Conservation (phyloP, 53 echinoderm and acorn worm genomes). For the Hippasteria phrygiana region DNA sequence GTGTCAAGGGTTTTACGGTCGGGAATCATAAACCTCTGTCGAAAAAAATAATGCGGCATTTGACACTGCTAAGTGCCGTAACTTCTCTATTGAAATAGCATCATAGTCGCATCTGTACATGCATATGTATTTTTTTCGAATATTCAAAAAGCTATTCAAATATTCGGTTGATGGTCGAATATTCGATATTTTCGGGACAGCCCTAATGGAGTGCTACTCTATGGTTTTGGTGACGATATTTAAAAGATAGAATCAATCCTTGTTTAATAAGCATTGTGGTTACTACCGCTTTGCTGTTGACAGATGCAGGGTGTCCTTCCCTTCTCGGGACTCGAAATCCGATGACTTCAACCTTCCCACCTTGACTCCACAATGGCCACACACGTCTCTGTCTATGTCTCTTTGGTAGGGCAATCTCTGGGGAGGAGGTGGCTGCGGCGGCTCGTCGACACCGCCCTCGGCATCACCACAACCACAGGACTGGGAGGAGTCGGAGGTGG, state of each 20-base stretch:
- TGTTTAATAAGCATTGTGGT: constrained; percentile 52
- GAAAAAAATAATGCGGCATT: too few species aligned
- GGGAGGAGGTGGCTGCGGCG: constrained; percentile 15
- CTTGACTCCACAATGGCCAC: not conserved
- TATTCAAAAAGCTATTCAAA: too few species aligned
- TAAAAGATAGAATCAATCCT: not conserved
- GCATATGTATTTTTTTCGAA: too few species aligned
- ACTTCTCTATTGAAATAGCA: too few species aligned
- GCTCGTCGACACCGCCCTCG: not conserved
- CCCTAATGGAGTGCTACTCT: too few species aligned
- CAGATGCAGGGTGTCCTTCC: constrained; percentile 41
- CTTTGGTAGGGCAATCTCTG: constrained; percentile 58
- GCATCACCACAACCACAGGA: constrained; percentile 7
- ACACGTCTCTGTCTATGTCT: constrained; percentile 57
- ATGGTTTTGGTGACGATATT: too few species aligned
- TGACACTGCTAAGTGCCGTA: too few species aligned
- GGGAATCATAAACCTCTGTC: too few species aligned
- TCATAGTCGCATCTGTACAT: too few species aligned
- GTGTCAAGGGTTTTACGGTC: too few species aligned
- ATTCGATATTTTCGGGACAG: too few species aligned
- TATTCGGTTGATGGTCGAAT: too few species aligned
- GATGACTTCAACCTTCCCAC: constrained; percentile 36
- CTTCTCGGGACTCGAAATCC: constrained; percentile 54
- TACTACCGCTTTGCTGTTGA: constrained; percentile 57
- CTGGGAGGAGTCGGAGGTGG: constrained; percentile 69